phyloP scores from a whole-genome alignment of 2,113 vertebrate genomes.

The Lepidothrix coronata region DNA sequence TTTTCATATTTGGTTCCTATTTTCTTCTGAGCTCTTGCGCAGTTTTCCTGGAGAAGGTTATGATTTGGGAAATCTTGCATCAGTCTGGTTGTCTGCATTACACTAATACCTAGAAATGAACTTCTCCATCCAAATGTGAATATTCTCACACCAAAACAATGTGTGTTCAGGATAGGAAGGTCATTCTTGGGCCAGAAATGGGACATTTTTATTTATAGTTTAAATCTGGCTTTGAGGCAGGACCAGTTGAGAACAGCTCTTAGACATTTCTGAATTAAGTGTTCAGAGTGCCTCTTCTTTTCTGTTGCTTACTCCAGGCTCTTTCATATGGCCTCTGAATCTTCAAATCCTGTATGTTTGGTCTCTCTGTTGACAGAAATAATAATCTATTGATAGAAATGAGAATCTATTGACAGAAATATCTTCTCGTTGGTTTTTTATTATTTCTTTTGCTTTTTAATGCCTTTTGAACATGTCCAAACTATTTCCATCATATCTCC shows the following conservation, averaged over 20 bases:
- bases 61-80: constrained; percentile 13
- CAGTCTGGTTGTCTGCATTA: not conserved
- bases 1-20: not conserved
- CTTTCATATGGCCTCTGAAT: not conserved
- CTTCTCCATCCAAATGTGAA: not conserved
- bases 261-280: not conserved
- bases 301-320: not conserved
- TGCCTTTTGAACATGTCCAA: not conserved
- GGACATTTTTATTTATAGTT: not conserved
- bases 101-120: constrained; percentile 7
- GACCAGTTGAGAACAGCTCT: not conserved
- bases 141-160: not conserved
- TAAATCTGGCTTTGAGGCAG: not conserved
- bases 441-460: not conserved
- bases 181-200: not conserved
- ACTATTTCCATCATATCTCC: not conserved
- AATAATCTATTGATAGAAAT: not conserved
- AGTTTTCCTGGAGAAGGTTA: constrained; percentile 16
- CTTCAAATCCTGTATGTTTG: not conserved
- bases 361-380: not conserved
- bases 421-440: not conserved
- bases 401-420: not conserved
- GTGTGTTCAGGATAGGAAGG: not conserved
- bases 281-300: not conserved
- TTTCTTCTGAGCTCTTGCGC: not conserved